Percentiles rank a stretch among this genome's conserved stretches.
phyloP scores from a whole-genome alignment of 2,797 vertebrate genomes.

The Lutra lutra region DNA sequence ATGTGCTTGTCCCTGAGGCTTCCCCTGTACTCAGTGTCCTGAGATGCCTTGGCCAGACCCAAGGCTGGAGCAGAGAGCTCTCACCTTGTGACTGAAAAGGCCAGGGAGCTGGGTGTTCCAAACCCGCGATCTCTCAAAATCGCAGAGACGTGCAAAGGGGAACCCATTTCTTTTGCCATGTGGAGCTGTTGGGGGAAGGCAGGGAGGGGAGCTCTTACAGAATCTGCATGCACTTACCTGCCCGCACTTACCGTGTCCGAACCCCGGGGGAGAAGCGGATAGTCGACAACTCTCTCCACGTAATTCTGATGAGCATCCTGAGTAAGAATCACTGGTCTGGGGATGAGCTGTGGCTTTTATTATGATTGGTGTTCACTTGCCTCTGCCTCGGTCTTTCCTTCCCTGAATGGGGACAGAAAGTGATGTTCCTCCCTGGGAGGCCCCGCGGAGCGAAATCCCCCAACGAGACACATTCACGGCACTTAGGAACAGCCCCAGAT shows the following conservation, averaged over 20 bases:
- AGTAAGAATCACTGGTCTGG: not conserved
- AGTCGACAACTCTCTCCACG: not conserved
- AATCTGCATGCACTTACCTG: not conserved
- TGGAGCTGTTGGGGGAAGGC: not conserved
- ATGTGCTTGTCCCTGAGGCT: not conserved
- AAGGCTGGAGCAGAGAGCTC: not conserved
- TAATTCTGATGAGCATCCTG: not conserved
- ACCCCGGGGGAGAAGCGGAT: rapidly evolving
- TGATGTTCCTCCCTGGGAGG: not conserved
- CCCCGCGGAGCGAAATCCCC: rapidly evolving
- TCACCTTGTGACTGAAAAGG: not conserved
- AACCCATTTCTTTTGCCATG: not conserved
- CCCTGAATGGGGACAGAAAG: not conserved
- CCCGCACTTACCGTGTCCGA: not conserved
- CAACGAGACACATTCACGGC: not conserved
- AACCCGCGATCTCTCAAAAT: not conserved
- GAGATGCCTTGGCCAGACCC: not conserved
- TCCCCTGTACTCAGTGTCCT: not conserved
- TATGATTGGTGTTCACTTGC: not conserved
- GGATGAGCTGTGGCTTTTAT: not conserved
- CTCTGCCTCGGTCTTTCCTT: not conserved
- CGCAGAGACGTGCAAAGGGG: not conserved
- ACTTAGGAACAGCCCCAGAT: not conserved
- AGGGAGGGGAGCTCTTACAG: not conserved
- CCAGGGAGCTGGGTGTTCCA: not conserved